phyloP scores from a whole-genome alignment of 1,140 invertebrate genomes.

The Ladona fulva region DNA sequence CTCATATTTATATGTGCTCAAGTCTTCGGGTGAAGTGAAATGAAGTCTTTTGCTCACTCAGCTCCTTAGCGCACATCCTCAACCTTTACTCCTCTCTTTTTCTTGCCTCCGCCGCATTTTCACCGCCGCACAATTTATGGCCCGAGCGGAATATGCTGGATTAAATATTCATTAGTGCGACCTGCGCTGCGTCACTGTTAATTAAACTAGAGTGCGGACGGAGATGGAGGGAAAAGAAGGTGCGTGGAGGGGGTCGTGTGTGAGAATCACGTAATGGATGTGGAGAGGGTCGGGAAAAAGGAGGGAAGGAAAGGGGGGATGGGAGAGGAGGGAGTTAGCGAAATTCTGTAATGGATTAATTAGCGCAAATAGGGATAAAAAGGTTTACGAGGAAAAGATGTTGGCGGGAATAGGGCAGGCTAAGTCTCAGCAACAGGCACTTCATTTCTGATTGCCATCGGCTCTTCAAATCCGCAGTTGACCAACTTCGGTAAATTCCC shows the following conservation, averaged over 20 bases:
- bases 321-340: background rate
- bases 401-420: background rate
- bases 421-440: background rate
- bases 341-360: background rate
- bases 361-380: background rate
- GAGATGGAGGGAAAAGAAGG: background rate
- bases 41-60: background rate
- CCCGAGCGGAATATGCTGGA: background rate
- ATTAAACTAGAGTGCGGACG: background rate
- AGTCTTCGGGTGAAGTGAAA: too few relatives aligned
- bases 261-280: background rate
- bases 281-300: background rate
- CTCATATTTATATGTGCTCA: too few relatives aligned
- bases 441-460: too few relatives aligned
- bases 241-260: background rate
- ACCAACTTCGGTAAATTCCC: too few relatives aligned
- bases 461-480: too few relatives aligned
- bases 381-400: background rate
- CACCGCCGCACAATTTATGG: background rate
- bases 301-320: background rate
- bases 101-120: background rate
- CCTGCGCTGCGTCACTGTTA: background rate
- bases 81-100: background rate
- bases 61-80: background rate
- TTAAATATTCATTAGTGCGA: slow-evolving; percentile 10